Evolutionary conservation across 2,113 vertebrate genomes (phyloP).

Genomic region (Entomyzon cyanotis): DNA sequence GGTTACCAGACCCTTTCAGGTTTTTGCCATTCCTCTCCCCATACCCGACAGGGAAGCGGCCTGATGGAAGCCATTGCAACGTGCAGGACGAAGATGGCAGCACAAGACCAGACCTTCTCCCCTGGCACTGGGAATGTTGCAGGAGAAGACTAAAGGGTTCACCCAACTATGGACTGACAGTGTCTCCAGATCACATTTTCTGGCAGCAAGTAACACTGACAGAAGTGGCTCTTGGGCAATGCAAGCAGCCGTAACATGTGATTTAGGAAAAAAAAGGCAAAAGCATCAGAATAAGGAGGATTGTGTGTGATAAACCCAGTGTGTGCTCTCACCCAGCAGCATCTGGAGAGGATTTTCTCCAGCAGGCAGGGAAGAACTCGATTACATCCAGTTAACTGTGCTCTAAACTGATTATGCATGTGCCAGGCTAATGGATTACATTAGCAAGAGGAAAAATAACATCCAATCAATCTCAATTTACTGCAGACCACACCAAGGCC

Average conservation of each 20-base stretch:
- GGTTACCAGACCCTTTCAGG: not conserved
- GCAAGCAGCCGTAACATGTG: not conserved
- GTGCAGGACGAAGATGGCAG: not conserved
- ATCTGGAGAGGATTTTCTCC: constrained; percentile 98
- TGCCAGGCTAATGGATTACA: constrained; percentile 99
- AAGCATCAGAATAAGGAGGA: constrained; percentile 43
- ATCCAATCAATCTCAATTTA: constrained; percentile 99
- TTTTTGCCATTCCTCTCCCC: not conserved
- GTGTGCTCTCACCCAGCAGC: constrained; percentile 74
- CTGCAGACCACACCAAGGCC: constrained; percentile 91
- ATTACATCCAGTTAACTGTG: constrained; percentile 99
- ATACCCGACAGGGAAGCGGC: not conserved
- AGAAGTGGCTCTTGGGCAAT: constrained; percentile 16
- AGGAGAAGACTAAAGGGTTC: not conserved
- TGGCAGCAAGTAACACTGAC: not conserved
- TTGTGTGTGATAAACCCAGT: constrained; percentile 63
- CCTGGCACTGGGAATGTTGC: not conserved
- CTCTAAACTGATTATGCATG: constrained; percentile 99
- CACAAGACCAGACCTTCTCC: constrained; percentile 1
- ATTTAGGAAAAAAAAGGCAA: constrained; percentile 23
- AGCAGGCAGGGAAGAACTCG: constrained; percentile 99
- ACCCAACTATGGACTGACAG: not conserved
- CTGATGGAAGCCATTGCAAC: not conserved
- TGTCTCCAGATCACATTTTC: constrained; percentile 10
- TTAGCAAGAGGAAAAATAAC: constrained; percentile 99